Conservation (phyloP, 2,888 invertebrate species). For the Orthosia incerta region DNA sequence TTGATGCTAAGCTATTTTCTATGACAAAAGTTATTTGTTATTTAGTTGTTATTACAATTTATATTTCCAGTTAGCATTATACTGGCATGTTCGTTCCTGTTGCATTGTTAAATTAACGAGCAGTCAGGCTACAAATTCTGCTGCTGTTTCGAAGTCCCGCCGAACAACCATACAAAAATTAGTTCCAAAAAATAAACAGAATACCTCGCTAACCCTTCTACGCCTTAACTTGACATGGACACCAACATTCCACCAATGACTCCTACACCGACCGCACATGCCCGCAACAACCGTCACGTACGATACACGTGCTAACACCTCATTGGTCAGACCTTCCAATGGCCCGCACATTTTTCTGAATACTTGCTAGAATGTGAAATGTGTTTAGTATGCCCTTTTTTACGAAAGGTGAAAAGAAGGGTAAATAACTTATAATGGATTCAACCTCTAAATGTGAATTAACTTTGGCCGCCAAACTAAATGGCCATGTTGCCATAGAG, state of each 20-base stretch:
- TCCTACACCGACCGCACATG: slow-evolving; percentile 24
- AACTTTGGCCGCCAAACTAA: too few relatives aligned
- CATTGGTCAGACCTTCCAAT: slow-evolving; percentile 37
- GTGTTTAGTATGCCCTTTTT: slow-evolving; percentile 1
- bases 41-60: too few relatives aligned
- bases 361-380: slow-evolving; percentile 7
- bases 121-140: too few relatives aligned
- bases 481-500: too few relatives aligned
- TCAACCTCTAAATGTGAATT: too few relatives aligned
- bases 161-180: background rate
- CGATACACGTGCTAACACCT: slow-evolving; percentile 47
- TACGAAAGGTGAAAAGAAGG: background rate
- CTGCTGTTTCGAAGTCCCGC: too few relatives aligned
- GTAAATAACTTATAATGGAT: too few relatives aligned
- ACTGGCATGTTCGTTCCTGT: too few relatives aligned
- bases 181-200: background rate
- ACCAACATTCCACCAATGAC: slow-evolving; percentile 12
- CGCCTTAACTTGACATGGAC: slow-evolving; percentile 24
- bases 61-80: too few relatives aligned
- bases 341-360: slow-evolving; percentile 39
- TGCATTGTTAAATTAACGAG: too few relatives aligned
- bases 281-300: slow-evolving; percentile 51
- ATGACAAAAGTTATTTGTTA: too few relatives aligned
- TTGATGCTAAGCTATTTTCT: too few relatives aligned
- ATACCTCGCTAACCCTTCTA: background rate